Percentiles rank a stretch among this genome's conserved stretches.
phyloP scores from a whole-genome alignment of 2,113 vertebrate species.

The Paracanthobrama guichenoti region DNA sequence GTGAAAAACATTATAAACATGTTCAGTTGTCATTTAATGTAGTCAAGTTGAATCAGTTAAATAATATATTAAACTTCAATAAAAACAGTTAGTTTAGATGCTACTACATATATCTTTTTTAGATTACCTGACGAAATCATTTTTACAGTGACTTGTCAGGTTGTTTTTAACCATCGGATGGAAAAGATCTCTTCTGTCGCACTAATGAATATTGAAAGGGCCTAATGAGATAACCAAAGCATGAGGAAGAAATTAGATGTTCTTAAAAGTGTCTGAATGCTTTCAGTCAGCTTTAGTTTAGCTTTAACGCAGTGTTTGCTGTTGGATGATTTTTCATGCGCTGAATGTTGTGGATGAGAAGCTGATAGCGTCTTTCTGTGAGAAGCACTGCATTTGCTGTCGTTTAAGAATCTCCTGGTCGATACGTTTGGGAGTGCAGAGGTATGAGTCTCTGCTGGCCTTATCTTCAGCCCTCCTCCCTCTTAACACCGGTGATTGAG shows the following conservation, averaged over 20 bases:
- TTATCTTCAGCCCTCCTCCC: conserved; percentile 59
- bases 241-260: conserved; percentile 22
- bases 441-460: conserved; percentile 45
- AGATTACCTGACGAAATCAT: background rate
- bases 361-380: conserved; percentile 50
- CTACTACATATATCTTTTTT: background rate
- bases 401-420: conserved; percentile 45
- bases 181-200: background rate
- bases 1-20: background rate
- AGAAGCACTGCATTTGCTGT: conserved; percentile 56
- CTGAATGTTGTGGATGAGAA: conserved; percentile 30
- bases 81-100: background rate
- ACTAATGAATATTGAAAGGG: conserved; percentile 8
- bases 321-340: conserved; percentile 41
- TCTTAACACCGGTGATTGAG: conserved; percentile 62
- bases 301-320: conserved; percentile 33
- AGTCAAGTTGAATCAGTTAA: background rate
- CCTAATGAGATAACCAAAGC: conserved; percentile 3
- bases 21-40: background rate
- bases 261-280: conserved; percentile 1
- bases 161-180: conserved; percentile 13
- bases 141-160: background rate
- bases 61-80: background rate
- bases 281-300: conserved; percentile 18
- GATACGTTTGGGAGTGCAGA: conserved; percentile 38